These are phyloP conservation scores for Laticauda laticaudata DNA, from an alignment of 2,113 vertebrate species.

Conservation along the genomic window DNA sequence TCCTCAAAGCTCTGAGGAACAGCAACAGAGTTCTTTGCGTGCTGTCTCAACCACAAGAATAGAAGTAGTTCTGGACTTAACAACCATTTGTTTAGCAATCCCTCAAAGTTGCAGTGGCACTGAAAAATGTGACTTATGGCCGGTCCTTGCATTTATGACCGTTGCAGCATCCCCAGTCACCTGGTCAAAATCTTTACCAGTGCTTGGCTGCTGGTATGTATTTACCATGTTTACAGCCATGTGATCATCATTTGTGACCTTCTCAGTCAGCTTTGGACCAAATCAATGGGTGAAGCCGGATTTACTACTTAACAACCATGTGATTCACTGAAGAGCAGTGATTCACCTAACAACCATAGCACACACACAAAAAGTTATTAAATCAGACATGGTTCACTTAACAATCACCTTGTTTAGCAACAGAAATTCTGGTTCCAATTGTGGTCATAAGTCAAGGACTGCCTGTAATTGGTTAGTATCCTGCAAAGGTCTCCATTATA, in stretches of 20 bases:
- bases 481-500: too few species aligned
- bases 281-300: not conserved
- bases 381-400: not conserved
- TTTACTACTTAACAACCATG: not conserved
- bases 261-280: not conserved
- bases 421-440: not conserved
- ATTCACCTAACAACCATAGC: not conserved
- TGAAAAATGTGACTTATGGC: not conserved
- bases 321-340: not conserved
- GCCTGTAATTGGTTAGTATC: not conserved
- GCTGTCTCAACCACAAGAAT: not conserved
- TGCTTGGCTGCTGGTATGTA: not conserved
- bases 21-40: not conserved
- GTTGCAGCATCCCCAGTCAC: not conserved
- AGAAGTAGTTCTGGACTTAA: not conserved
- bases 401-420: not conserved
- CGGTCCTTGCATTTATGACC: not conserved
- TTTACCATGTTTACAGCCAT: not conserved
- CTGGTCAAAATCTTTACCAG: not conserved
- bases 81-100: not conserved
- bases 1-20: not conserved
- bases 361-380: not conserved
- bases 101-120: not conserved
- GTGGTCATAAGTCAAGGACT: not conserved
- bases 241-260: not conserved